A percentile compares a stretch with the other conserved stretches of the same genome.
Conservation (phyloP, 2,797 vertebrate species). For the Sibirionetta formosa region DNA sequence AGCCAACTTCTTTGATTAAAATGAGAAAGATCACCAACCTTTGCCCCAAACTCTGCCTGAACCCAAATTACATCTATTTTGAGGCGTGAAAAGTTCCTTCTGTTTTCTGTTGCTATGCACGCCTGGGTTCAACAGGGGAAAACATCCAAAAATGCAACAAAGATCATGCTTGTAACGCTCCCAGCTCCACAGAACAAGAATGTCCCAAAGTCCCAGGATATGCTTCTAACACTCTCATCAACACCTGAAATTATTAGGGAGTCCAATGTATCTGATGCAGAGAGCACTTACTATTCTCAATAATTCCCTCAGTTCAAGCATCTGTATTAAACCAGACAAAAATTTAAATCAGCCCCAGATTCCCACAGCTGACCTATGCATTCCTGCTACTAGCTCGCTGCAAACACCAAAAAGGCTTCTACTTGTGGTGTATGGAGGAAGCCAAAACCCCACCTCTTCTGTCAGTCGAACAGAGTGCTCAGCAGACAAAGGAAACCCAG, state of each 20-base stretch:
- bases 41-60: conserved; percentile 62
- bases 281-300: not conserved
- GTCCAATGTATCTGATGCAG: not conserved
- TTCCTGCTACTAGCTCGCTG: not conserved
- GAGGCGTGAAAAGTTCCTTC: conserved; percentile 46
- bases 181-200: not conserved
- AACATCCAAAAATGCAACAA: not conserved
- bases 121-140: conserved; percentile 1
- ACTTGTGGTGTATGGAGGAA: not conserved
- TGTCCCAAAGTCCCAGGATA: not conserved
- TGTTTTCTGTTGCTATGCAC: not conserved
- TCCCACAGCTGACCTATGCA: not conserved
- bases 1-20: conserved; percentile 64
- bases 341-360: not conserved
- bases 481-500: not conserved
- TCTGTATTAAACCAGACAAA: not conserved
- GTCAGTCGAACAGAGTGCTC: not conserved
- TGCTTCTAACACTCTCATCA: not conserved
- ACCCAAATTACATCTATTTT: conserved; percentile 47
- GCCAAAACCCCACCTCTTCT: not conserved
- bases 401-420: not conserved
- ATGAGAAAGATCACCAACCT: conserved; percentile 52
- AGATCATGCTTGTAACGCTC: fast-evolving
- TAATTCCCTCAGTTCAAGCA: not conserved
- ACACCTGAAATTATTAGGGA: not conserved